Evolutionary conservation across 2,888 invertebrate species (phyloP).

Genomic region (Coleophora deauratella): DNA sequence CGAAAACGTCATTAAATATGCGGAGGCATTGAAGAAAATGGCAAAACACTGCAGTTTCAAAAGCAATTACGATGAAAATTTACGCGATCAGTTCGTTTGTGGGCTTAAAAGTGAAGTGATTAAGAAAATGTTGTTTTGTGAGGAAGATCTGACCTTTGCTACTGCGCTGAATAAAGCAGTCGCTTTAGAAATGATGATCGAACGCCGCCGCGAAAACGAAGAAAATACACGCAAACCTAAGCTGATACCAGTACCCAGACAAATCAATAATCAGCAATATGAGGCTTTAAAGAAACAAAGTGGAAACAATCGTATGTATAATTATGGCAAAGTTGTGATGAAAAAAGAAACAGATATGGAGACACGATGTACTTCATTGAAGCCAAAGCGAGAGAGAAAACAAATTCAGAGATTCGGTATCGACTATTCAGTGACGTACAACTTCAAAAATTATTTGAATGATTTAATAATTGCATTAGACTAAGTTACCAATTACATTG

Average conservation of each 20-base stretch:
- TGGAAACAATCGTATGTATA: neutral
- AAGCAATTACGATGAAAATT: slow-evolving; percentile 2
- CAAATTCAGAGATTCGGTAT: slow-evolving; percentile 2
- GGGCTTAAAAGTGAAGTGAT: slow-evolving; percentile 3
- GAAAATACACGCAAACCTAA: neutral
- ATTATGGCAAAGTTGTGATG: neutral
- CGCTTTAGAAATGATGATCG: neutral
- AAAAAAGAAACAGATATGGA: neutral
- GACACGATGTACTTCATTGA: neutral
- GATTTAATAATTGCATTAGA: slow-evolving; percentile 2
- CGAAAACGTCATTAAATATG: slow-evolving; percentile 1
- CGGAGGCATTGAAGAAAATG: slow-evolving; percentile 1
- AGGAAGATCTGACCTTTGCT: slow-evolving; percentile 1
- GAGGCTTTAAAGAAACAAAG: neutral
- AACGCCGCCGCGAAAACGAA: neutral
- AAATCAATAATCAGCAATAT: neutral
- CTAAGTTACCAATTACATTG: neutral
- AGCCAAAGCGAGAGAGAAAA: neutral
- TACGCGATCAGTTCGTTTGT: slow-evolving; percentile 7
- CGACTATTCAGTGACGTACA: slow-evolving; percentile 6
- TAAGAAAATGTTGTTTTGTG: slow-evolving; percentile 1
- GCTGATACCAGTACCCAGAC: neutral
- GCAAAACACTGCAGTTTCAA: slow-evolving; percentile 3
- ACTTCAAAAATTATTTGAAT: slow-evolving; percentile 6
- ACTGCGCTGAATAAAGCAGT: slow-evolving; percentile 1